These are phyloP conservation scores for Cinara cedri DNA, from an alignment of 2,888 invertebrate genomes.

Conservation along the genomic window DNA sequence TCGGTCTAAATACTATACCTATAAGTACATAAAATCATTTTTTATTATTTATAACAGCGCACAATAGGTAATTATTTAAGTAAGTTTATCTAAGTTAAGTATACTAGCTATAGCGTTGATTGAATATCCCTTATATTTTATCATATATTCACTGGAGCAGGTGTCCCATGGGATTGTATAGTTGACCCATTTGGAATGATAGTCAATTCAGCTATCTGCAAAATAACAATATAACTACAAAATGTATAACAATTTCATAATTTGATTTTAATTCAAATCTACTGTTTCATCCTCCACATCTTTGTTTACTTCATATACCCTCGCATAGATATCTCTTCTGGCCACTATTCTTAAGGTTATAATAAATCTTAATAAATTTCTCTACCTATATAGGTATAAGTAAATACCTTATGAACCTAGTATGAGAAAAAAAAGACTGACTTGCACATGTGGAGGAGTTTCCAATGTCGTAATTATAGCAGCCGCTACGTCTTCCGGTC, in stretches of 20 bases:
- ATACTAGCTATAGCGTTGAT: too few species aligned
- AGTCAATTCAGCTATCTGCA: constrained; percentile 43
- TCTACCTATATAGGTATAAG: background rate
- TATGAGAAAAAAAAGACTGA: background rate
- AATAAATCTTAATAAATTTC: background rate
- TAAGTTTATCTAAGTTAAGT: too few species aligned
- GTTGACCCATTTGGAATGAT: constrained; percentile 45
- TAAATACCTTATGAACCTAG: background rate
- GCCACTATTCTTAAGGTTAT: background rate
- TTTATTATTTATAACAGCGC: too few species aligned
- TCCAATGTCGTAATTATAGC: constrained; percentile 7
- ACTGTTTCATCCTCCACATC: background rate
- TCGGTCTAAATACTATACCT: too few species aligned
- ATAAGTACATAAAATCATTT: too few species aligned
- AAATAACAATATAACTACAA: background rate
- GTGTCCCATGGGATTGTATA: constrained; percentile 31
- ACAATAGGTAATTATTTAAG: too few species aligned
- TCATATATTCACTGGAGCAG: background rate
- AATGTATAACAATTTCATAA: background rate
- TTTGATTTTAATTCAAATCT: background rate
- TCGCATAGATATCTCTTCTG: background rate
- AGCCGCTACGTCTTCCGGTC: constrained; percentile 40
- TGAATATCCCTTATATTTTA: background rate
- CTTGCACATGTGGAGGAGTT: constrained; percentile 37
- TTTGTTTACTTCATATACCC: background rate